Evolutionary conservation across 2,888 invertebrate genomes (phyloP), one percentile per base, ranked within the genome.

Genomic region (Micoletzkya japonica): DNA sequence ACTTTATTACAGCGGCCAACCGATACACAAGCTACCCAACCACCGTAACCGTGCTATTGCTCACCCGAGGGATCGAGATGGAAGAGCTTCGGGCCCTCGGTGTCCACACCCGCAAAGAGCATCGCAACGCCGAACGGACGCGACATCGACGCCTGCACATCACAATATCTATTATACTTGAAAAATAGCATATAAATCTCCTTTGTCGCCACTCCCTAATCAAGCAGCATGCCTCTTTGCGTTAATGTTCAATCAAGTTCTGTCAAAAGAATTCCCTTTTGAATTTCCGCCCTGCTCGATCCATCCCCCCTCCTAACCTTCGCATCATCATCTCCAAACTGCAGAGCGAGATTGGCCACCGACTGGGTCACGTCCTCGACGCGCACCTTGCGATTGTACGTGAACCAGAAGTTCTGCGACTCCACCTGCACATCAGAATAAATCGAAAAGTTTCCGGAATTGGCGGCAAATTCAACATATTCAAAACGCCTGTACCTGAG

Each of bases 111-210:
- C 79, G 96, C 98, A 89, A 98, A 96, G 81, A 99, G 89, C 86
- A 99, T 92, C 28, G 98, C 98, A 26, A 99, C 98, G 74, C 98
- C 98, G 88, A 98, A 99, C 3, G 98, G 98, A 73, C 98, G 90
- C 70, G 95, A 95, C 89, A 89, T 89, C 20, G 89, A 88, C 72
- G 88, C 88, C 76, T 76, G 28, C 26, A 39, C 17, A 39, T 39
- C 7, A 39, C 17, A 39, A 10, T 10, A 39, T 10, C 17, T 39
- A 39, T 39, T 39, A 39, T 37, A n/a, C 1, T 20, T 56, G 28
- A 1, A 28, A n/a, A 56, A 28, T 10, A 58, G 2, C 7, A 14
- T 36, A 37, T 24, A 17, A 6, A 52, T n/a, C 17, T 17, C 17
- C 17, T 10, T 39, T 6, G 39, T 39, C 39, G 6, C 39, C 17